Evolutionary conservation across 2,113 vertebrate genomes (phyloP).

Genomic region (Spermophilus dauricus): DNA sequence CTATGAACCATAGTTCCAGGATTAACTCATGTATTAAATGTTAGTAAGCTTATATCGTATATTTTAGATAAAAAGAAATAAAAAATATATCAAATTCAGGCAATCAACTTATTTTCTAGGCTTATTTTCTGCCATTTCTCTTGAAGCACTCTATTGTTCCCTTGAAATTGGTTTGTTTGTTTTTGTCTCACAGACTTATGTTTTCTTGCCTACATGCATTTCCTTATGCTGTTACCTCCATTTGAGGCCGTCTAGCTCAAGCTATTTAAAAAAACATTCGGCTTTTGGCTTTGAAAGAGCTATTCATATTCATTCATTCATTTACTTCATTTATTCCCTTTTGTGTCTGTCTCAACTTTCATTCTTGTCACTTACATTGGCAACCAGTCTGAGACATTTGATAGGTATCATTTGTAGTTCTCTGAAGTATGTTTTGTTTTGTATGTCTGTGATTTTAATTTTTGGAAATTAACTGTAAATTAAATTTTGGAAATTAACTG

Average conservation of each 20-base stretch:
- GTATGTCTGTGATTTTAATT: not conserved
- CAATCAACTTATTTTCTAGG: not conserved
- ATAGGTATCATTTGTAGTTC: not conserved
- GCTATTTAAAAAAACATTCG: conserved; percentile 23
- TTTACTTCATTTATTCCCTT: not conserved
- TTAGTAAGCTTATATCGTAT: not conserved
- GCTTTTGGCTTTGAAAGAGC: too few species aligned
- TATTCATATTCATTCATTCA: not conserved
- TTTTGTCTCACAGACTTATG: not conserved
- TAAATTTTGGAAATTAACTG: conserved; percentile 14
- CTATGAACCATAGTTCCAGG: not conserved
- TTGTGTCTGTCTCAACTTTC: not conserved
- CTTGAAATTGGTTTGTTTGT: not conserved
- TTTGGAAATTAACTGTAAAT: conserved; percentile 13
- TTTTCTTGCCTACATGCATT: not conserved
- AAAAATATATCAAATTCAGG: conserved; percentile 1
- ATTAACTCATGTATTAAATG: not conserved
- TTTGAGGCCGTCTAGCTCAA: not conserved
- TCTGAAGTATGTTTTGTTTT: not conserved
- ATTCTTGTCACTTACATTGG: not conserved
- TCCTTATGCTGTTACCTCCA: not conserved
- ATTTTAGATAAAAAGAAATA: conserved; percentile 47
- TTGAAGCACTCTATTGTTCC: not conserved
- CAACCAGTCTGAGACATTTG: not conserved
- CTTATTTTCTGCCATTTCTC: not conserved